These are phyloP conservation scores for Tachysurus vachellii DNA, from an alignment of 2,113 vertebrate species.

Conservation along the genomic window DNA sequence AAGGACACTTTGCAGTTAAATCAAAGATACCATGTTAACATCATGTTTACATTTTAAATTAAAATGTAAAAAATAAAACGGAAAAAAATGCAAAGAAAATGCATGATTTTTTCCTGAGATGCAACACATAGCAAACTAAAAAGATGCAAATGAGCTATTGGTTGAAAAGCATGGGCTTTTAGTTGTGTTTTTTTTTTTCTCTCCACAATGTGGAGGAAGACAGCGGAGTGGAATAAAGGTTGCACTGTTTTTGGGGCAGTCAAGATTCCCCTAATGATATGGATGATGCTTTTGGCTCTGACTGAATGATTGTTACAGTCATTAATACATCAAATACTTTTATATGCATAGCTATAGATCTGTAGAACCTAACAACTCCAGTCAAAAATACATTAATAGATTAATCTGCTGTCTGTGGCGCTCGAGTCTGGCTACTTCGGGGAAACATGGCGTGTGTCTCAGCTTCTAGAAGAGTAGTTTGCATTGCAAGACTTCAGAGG, in stretches of 20 bases:
- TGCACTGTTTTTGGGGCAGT: neutral
- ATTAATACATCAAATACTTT: neutral
- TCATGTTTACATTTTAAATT: neutral
- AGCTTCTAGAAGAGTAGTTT: neutral
- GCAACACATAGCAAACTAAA: neutral
- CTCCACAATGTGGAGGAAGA: neutral
- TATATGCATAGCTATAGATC: neutral
- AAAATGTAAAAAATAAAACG: neutral
- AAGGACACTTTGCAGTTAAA: neutral
- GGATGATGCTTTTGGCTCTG: neutral
- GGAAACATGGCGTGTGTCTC: neutral
- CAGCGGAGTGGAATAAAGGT: neutral
- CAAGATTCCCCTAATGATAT: neutral
- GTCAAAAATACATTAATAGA: neutral
- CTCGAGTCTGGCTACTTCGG: neutral
- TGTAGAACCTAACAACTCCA: neutral
- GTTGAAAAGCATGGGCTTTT: neutral
- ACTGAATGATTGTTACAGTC: neutral
- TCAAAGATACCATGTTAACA: neutral
- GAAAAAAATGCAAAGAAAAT: neutral
- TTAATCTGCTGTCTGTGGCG: neutral
- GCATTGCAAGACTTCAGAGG: neutral
- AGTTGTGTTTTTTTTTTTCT: neutral
- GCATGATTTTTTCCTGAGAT: neutral
- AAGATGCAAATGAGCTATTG: neutral